Base-by-base conservation (phyloP, 2,797 vertebrate genomes). In the Sylvia borin region DNA sequence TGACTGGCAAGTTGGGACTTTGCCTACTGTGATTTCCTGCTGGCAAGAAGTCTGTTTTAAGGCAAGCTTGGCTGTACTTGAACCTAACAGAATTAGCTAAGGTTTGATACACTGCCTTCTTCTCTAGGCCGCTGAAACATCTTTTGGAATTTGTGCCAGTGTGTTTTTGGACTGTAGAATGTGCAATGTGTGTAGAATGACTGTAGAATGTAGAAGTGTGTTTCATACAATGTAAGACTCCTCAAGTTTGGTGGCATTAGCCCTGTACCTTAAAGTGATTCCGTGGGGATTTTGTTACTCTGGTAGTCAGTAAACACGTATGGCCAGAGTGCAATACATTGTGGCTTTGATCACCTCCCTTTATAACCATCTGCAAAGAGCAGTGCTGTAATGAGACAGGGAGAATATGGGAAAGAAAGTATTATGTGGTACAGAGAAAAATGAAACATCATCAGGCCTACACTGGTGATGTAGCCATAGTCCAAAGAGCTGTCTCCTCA, bases 21-120 rank as follows among this genome's bases (percentile, higher is more conserved):
- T 92, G 90, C 93, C 86, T 88, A 40, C 81, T 90, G 25, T 67
- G 82, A 73, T 95, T 90, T 90, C 60, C 60, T 86, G 91, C 84
- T 92, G 85, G 60, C 64, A 85, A 79, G 48, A 64, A 72, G 34
- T 91, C 73, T 75, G 12, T 88, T 94, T 86, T 42, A 68, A 90
- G 53, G 61, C 64, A 50, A 32, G 9, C 21, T 85, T 88, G 83
- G 70, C 77, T 0, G 9, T 85, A 27, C 85, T 85, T 90, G 55
- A 81, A 81, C 19, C 84, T 79, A 34, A 16, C 16, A 77, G 91
- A 66, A 31, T 74, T 88, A 77, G 73, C 48, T 66, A 29, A 75
- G 66, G 29, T 61, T 91, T 79, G 79, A 71, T 53, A 45, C 0
- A 0, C 48, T 76, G 48, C 47, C 82, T 87, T 79, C 80, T 88